These are phyloP conservation scores for Puffinus mauretanicus DNA, from an alignment of 2,113 vertebrate species.

Conservation along the genomic window DNA sequence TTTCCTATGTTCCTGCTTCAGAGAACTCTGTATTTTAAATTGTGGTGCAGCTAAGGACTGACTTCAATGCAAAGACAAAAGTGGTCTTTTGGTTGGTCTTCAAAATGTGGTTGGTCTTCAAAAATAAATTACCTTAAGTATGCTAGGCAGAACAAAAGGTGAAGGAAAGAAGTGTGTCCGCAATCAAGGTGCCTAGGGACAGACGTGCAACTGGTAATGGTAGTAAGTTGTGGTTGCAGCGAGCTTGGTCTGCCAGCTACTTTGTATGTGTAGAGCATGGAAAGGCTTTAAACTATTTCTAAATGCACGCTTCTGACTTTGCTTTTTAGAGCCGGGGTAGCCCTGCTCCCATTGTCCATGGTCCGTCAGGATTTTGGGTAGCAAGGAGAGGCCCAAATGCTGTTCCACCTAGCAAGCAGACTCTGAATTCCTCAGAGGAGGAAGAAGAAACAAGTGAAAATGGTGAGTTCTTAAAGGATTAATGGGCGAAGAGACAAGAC, in stretches of 20 bases:
- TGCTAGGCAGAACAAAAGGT: not conserved
- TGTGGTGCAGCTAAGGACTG: not conserved
- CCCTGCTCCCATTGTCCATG: slow-evolving; percentile 64
- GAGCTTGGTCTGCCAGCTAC: not conserved
- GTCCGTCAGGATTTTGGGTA: slow-evolving; percentile 74
- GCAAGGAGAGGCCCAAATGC: slow-evolving; percentile 62
- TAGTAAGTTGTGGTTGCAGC: not conserved
- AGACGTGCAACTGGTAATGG: not conserved
- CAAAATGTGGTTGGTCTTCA: not conserved
- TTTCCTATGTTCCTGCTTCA: not conserved
- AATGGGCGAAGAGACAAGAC: not conserved
- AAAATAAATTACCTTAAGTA: not conserved
- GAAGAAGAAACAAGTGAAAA: slow-evolving; percentile 74
- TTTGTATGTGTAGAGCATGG: not conserved
- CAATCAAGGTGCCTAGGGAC: not conserved
- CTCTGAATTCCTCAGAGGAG: slow-evolving; percentile 75
- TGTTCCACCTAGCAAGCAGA: slow-evolving; percentile 63
- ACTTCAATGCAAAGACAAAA: not conserved
- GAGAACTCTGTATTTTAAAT: not conserved
- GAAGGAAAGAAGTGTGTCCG: not conserved
- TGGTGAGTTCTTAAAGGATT: slow-evolving; percentile 62
- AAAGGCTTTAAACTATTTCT: not conserved
- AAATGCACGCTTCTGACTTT: not conserved
- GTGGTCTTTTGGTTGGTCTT: not conserved
- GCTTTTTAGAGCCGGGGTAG: slow-evolving; percentile 68